Evolutionary conservation across 2,888 invertebrate species (phyloP).

Genomic region (Cataglyphis cursor): DNA sequence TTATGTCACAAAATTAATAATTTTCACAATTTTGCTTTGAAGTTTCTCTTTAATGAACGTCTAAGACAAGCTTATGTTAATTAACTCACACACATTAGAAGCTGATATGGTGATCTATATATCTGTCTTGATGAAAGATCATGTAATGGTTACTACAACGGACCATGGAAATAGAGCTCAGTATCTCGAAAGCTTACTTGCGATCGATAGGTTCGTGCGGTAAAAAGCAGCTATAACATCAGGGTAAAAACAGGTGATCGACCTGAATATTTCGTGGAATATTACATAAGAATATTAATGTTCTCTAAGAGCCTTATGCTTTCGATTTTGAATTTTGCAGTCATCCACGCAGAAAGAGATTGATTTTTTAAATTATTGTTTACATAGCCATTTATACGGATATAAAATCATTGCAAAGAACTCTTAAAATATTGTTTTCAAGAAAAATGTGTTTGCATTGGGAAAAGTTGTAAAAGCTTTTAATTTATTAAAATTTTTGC

Average conservation of each 20-base stretch:
- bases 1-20: not conserved
- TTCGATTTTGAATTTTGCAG: not conserved
- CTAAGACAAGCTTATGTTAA: constrained; percentile 39
- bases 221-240: constrained; percentile 61
- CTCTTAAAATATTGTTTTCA: not conserved
- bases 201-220: constrained; percentile 72
- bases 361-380: not conserved
- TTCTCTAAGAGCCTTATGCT: constrained; percentile 29
- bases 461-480: not conserved
- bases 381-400: not conserved
- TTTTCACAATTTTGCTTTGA: not conserved
- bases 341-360: not conserved
- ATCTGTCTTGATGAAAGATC: constrained; percentile 45
- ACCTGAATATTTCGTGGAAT: constrained; percentile 70
- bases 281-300: constrained; percentile 47
- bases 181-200: constrained; percentile 68
- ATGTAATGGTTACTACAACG: constrained; percentile 59
- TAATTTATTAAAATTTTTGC: not conserved
- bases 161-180: constrained; percentile 69
- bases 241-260: constrained; percentile 71
- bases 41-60: not conserved
- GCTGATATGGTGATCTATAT: constrained; percentile 19
- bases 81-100: constrained; percentile 2
- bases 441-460: not conserved
- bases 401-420: not conserved